These are phyloP conservation scores for Polyommatus icarus DNA, from an alignment of 2,888 invertebrate genomes.

Conservation along the genomic window DNA sequence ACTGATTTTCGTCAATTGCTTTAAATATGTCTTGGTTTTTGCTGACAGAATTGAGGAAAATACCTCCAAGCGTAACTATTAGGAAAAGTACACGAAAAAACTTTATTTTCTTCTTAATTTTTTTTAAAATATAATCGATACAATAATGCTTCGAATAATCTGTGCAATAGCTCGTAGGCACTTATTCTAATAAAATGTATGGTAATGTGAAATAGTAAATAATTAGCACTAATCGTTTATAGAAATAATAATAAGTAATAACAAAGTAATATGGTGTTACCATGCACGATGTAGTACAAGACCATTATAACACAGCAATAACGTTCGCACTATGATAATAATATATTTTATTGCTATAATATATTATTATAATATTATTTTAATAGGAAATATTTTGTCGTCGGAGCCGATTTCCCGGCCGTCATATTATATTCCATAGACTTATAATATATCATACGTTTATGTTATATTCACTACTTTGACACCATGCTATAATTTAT, in stretches of 20 bases:
- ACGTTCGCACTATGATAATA: not conserved
- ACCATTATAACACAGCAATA: not conserved
- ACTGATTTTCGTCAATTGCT: too few relatives aligned
- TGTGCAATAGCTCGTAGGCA: too few relatives aligned
- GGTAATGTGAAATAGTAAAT: not conserved
- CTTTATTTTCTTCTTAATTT: too few relatives aligned
- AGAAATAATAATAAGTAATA: not conserved
- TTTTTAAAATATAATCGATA: too few relatives aligned
- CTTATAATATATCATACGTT: too few relatives aligned
- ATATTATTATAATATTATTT: not conserved
- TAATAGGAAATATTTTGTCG: not conserved
- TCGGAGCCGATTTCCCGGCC: not conserved
- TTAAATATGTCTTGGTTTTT: too few relatives aligned
- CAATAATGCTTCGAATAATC: too few relatives aligned
- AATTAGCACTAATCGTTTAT: not conserved
- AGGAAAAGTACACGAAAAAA: too few relatives aligned
- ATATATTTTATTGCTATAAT: not conserved
- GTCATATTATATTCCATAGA: too few relatives aligned
- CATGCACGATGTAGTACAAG: not conserved
- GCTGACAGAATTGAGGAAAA: too few relatives aligned
- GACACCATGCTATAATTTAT: not conserved
- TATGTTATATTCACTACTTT: not conserved
- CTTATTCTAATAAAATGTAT: not conserved
- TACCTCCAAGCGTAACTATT: too few relatives aligned
- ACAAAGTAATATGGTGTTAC: not conserved